Percentiles rank a stretch among this genome's conserved stretches.
phyloP scores from a whole-genome alignment of 2,113 vertebrate genomes.

The Cochlearius cochlearius region DNA sequence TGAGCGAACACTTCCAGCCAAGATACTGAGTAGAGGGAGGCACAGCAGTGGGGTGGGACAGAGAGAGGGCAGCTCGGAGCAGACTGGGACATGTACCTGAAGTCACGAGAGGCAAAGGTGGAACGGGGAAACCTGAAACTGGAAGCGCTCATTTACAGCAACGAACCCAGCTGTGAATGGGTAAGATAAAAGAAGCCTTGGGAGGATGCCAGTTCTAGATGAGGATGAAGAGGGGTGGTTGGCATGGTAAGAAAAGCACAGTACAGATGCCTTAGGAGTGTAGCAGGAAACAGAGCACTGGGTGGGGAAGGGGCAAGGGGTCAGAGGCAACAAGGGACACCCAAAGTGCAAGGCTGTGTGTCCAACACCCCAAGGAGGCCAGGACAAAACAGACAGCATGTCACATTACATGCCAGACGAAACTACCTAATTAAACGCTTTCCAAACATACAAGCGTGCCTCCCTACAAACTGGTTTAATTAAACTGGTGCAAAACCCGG shows the following conservation, averaged over 20 bases:
- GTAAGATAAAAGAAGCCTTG: background rate
- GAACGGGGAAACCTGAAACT: background rate
- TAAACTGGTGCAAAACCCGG: background rate
- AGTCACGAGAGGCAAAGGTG: background rate
- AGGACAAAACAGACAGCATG: background rate
- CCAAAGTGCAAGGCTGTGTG: background rate
- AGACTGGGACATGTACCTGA: background rate
- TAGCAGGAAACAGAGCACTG: background rate
- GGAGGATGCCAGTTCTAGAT: background rate
- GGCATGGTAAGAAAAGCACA: background rate
- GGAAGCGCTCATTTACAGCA: background rate
- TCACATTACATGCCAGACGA: background rate
- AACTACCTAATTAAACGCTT: background rate
- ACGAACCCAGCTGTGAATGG: rapidly evolving
- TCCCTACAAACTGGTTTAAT: background rate
- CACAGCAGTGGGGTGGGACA: rapidly evolving
- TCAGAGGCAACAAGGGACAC: background rate
- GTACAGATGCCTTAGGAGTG: background rate
- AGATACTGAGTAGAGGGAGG: background rate
- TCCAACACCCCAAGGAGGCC: background rate
- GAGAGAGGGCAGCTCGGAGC: background rate
- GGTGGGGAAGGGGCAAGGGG: background rate
- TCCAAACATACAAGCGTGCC: background rate
- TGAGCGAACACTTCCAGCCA: background rate
- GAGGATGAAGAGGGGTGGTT: background rate